Evolutionary conservation across 2,888 invertebrate genomes (phyloP), one percentile per base, ranked within the genome.

Genomic region (Ceriagrion tenellum): DNA sequence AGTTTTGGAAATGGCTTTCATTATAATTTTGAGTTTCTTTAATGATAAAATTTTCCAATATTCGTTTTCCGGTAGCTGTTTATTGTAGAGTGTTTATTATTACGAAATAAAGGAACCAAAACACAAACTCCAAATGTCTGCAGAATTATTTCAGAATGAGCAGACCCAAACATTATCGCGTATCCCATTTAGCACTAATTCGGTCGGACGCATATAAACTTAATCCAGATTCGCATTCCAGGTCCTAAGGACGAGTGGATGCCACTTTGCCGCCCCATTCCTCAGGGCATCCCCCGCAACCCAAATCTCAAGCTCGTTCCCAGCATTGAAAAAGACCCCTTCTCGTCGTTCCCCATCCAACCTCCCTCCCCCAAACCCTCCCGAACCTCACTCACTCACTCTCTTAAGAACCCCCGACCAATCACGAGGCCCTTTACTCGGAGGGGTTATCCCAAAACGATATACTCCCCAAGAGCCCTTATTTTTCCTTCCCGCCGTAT

Each of bases 391-490:
- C 47, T 93, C 69, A 47, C 93, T 59, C 59, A 47, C 47, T 93
- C 91, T 56, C 56, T 63, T 63, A 63, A 63, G 63, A 69, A 47
- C 69, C 93, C 69, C 47, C 93, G 35, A 91, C 91, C 91, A 91
- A 93, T 93, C 93, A 93, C 93, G 93, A 93, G 69, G 63, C 74
- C 69, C 26, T 47, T 93, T 69, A 63, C 69, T 59, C 30, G 59
- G 91, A 59, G 59, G 59, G 91, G 69, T 93, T 69, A 91, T 63
- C 91, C 93, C 93, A 59, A 93, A 93, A 93, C 93, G 93, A 93
- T 93, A 93, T 69, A 93, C 93, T 69, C 69, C 93, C 69, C 63
- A 93, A 93, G 93, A 93, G 91, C 91, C 91, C 63, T 63, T 40
- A 47, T 55, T 89, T 55, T 89, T 89, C 89, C 55, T 55, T 35